Conservation (phyloP, 2,888 invertebrate species). For the Caenorhabditis drosophilae region DNA sequence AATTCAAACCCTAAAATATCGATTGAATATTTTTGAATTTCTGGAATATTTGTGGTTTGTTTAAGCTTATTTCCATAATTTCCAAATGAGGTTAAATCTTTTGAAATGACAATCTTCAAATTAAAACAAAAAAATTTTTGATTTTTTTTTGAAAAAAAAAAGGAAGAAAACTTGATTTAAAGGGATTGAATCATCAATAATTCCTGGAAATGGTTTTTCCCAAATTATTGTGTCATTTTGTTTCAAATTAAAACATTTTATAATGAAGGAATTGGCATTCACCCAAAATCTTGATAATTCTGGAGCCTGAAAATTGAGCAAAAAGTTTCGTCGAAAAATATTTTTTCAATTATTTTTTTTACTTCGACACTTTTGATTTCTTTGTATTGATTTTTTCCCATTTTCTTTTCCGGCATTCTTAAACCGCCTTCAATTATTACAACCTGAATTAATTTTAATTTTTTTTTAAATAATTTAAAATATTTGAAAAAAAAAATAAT, state of each 20-base stretch:
- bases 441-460: too few species aligned
- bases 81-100: slow-evolving; percentile 19
- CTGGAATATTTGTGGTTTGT: too few species aligned
- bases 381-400: slow-evolving; percentile 13
- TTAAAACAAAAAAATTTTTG: too few species aligned
- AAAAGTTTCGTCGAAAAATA: too few species aligned
- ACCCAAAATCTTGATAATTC: slow-evolving; percentile 34
- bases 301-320: slow-evolving; percentile 35
- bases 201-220: slow-evolving; percentile 43
- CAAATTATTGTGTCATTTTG: slow-evolving; percentile 19
- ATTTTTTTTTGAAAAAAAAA: too few species aligned
- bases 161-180: slow-evolving; percentile 36
- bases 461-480: too few species aligned
- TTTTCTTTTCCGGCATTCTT: slow-evolving; percentile 15
- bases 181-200: slow-evolving; percentile 27
- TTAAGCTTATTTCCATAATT: slow-evolving; percentile 21
- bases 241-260: slow-evolving; percentile 38
- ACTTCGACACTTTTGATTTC: slow-evolving; percentile 21
- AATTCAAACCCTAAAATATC: slow-evolving; percentile 47
- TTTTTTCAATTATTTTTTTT: too few species aligned
- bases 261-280: slow-evolving; percentile 41
- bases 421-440: slow-evolving; percentile 17
- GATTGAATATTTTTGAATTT: slow-evolving; percentile 27
- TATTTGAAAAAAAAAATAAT: too few species aligned
- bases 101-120: too few species aligned